These are phyloP conservation scores for Fratercula arctica DNA, from an alignment of 2,797 vertebrate species.

Conservation along the genomic window DNA sequence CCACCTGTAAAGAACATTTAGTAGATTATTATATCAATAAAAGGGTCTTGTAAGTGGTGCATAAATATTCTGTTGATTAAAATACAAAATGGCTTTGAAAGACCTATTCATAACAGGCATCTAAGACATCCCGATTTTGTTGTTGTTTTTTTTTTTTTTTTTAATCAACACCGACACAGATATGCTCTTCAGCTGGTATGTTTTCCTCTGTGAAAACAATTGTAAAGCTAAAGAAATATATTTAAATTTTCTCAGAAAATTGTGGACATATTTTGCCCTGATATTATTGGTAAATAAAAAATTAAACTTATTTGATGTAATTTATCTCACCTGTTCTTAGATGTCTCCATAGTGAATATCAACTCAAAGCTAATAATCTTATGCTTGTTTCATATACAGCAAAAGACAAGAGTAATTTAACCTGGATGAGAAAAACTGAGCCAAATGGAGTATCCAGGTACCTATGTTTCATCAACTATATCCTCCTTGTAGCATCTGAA, in stretches of 20 bases:
- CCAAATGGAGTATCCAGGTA: background rate
- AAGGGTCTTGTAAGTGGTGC: background rate
- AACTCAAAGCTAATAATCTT: background rate
- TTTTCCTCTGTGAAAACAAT: background rate
- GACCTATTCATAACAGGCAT: background rate
- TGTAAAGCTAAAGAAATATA: background rate
- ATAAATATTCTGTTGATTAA: background rate
- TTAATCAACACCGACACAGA: background rate
- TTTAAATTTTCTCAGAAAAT: background rate
- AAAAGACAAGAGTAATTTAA: background rate
- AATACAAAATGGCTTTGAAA: background rate
- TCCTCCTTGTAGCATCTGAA: background rate
- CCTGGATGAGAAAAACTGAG: background rate
- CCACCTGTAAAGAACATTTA: background rate
- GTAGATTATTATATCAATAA: background rate
- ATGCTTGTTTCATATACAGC: background rate
- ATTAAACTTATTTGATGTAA: background rate
- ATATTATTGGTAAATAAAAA: background rate
- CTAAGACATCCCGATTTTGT: background rate
- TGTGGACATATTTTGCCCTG: background rate
- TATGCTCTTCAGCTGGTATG: background rate
- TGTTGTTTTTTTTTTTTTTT: background rate
- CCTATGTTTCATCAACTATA: background rate
- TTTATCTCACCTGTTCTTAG: background rate
- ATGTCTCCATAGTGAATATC: background rate